Base-by-base conservation (phyloP, 2,113 vertebrate genomes). In the Actenoides lindsayi region DNA sequence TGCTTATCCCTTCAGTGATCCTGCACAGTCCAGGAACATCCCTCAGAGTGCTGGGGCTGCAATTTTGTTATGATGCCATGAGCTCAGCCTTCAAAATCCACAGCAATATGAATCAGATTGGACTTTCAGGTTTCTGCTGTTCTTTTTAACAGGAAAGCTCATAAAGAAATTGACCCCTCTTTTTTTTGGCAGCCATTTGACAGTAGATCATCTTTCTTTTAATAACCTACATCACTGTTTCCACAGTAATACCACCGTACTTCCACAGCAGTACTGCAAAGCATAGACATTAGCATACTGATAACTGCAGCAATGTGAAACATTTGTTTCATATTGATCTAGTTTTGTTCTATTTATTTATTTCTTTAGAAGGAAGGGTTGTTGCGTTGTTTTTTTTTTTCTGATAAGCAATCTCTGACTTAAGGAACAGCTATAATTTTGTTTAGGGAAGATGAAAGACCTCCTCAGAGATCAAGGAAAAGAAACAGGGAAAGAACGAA, bases 381-480 rank as follows among this genome's bases (percentile, higher is more conserved):
- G 17, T 33, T 56, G 28, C 4, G 28, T 33, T 57, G 18, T 16
- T 37, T 25, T 31, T 0, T 70, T 95, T 94, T 87, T 93, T 46
- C 87, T 96, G 96, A 97, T 97, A 97, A 96, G 94, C 63, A 84
- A 96, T 97, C 95, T 96, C 89, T 87, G 57, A 96, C 48, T 94
- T 94, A 91, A 93, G 86, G 69, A 96, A 92, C 65, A 77, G 57
- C 65, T 94, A 92, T 93, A 94, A 95, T 96, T 96, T 96, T 96
- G 86, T 96, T 94, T 94, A 89, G 89, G 90, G 94, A 93, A 93
- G 92, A 95, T 93, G 74, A 96, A 95, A 97, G 96, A 96, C 96
- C 95, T 94, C 96, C 95, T 97, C 89, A 83, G 96, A 97, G 95
- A 96, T 96, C 96, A 96, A 97, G 95, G 83, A 87, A 91, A 87